Conservation (phyloP, 2,797 vertebrate genomes). For the Tamandua tetradactyla region DNA sequence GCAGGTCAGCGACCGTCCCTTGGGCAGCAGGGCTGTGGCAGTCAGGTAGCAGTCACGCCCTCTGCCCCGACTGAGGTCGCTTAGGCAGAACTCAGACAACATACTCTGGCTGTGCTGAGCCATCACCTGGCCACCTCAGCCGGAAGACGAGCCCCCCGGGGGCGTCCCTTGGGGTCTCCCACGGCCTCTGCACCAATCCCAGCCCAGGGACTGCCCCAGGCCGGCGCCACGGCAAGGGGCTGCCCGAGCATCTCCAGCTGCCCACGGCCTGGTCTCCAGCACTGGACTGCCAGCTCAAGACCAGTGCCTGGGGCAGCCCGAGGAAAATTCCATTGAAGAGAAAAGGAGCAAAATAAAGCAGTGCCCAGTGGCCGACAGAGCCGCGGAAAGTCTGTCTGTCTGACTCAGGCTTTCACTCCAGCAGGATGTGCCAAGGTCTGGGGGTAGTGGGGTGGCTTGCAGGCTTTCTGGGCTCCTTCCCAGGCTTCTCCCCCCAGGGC, state of each 20-base stretch:
- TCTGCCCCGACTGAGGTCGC: not conserved
- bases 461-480: not conserved
- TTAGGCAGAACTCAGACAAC: not conserved
- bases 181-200: not conserved
- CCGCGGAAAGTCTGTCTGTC: not conserved
- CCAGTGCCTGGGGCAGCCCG: rapidly evolving
- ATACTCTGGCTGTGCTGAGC: not conserved
- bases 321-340: not conserved
- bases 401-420: not conserved
- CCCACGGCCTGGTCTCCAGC: not conserved
- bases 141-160: not conserved
- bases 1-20: not conserved
- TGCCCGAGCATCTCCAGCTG: not conserved
- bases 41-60: not conserved
- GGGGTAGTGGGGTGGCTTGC: no score
- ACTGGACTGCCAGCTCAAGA: not conserved
- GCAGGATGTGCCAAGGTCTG: not conserved
- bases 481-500: not conserved
- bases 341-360: not conserved
- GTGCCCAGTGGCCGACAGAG: not conserved
- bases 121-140: not conserved
- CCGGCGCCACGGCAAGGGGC: no score
- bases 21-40: not conserved
- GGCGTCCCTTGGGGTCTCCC: not conserved
- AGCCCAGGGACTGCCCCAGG: not conserved